A percentile compares a stretch with the other conserved stretches of the same genome.
Conservation (phyloP, 2,888 invertebrate species). For the Sturmia bella region DNA sequence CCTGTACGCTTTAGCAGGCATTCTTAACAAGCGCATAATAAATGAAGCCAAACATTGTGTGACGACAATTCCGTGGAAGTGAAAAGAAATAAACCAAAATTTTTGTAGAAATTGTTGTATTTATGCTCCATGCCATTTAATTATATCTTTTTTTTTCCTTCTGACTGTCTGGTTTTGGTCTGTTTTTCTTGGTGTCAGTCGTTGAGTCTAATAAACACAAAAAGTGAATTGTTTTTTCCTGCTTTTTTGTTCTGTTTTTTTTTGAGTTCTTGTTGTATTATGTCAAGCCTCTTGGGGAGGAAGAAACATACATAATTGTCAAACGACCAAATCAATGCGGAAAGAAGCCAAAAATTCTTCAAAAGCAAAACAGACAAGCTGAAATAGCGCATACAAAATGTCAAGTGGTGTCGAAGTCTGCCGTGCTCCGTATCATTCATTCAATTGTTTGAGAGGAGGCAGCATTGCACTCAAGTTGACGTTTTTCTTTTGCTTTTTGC, state of each 20-base stretch:
- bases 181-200: conserved; percentile 31
- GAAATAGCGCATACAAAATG: conserved; percentile 56
- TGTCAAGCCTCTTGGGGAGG: conserved; percentile 65
- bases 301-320: conserved; percentile 57
- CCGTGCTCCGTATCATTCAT: conserved; percentile 51
- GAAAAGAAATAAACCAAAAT: conserved; percentile 48
- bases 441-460: conserved; percentile 43
- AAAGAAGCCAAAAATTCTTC: conserved; percentile 68
- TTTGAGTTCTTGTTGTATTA: conserved; percentile 48
- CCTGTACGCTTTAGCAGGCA: conserved; percentile 60
- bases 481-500: conserved; percentile 53
- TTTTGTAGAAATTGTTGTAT: conserved; percentile 47
- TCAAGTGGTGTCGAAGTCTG: conserved; percentile 68
- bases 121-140: conserved; percentile 52
- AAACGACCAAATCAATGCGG: conserved; percentile 69
- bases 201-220: conserved; percentile 14
- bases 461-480: conserved; percentile 62
- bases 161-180: conserved; percentile 2
- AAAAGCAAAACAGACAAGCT: conserved; percentile 51
- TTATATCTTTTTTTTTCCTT: neutral
- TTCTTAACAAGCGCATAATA: conserved; percentile 68
- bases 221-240: conserved; percentile 29
- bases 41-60: conserved; percentile 70
- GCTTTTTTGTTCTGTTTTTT: conserved; percentile 9
- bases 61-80: conserved; percentile 52